phyloP scores from a whole-genome alignment of 1,140 invertebrate genomes.

The Ips nitidus region DNA sequence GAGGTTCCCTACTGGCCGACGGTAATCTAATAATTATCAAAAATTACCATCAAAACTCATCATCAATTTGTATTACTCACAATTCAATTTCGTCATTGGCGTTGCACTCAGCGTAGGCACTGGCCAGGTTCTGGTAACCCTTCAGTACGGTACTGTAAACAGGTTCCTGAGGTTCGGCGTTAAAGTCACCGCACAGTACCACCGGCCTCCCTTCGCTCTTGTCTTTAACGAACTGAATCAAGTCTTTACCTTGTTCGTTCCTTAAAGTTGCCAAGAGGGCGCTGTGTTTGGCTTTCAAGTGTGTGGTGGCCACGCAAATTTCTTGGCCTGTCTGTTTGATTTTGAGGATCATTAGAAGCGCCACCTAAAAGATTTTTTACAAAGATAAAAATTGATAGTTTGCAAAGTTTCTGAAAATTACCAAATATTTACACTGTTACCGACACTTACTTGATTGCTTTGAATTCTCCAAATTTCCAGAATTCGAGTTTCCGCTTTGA shows the following conservation, averaged over 20 bases:
- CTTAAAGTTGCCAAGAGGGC: constrained; percentile 68
- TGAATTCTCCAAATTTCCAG: constrained; percentile 70
- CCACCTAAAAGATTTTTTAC: constrained; percentile 56
- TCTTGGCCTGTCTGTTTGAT: constrained; percentile 59
- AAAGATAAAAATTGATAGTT: constrained; percentile 8
- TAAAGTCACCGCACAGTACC: constrained; percentile 77
- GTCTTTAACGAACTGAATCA: constrained; percentile 63
- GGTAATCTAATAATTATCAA: constrained; percentile 30
- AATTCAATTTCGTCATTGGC: background rate
- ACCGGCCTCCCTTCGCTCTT: constrained; percentile 59
- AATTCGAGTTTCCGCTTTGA: constrained; percentile 61
- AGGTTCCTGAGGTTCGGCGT: constrained; percentile 74
- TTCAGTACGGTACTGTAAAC: constrained; percentile 65
- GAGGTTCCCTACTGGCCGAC: constrained; percentile 61
- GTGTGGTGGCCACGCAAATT: constrained; percentile 73
- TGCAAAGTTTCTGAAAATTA: constrained; percentile 9
- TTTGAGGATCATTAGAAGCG: constrained; percentile 61
- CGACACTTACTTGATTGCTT: constrained; percentile 66
- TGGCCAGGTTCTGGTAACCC: constrained; percentile 54
- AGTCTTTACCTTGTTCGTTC: constrained; percentile 74
- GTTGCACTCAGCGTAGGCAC: constrained; percentile 56
- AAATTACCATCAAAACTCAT: constrained; percentile 6
- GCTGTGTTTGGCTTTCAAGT: constrained; percentile 75
- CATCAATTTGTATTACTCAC: too few species aligned
- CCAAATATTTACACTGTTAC: constrained; percentile 9